phyloP scores from a whole-genome alignment of 1,140 invertebrate genomes.

The Zaprionus capensis region DNA sequence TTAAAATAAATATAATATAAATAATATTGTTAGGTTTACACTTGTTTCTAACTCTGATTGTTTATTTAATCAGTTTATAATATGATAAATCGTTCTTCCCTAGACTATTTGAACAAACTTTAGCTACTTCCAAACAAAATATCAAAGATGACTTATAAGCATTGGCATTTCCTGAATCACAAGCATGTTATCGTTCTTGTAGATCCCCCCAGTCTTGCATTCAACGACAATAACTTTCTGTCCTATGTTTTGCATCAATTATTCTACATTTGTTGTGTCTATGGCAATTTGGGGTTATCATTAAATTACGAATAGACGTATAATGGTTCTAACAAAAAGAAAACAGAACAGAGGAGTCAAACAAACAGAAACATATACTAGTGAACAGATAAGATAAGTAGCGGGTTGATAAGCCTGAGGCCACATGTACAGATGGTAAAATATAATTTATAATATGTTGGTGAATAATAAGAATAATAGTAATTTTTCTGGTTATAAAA shows the following conservation, averaged over 20 bases:
- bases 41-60: neutral
- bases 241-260: conserved; percentile 58
- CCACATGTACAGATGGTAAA: neutral
- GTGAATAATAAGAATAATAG: neutral
- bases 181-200: conserved; percentile 27
- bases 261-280: conserved; percentile 50
- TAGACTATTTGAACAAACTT: neutral
- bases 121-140: neutral
- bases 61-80: neutral
- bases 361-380: conserved; percentile 21
- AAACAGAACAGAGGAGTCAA: conserved; percentile 28
- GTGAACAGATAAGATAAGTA: conserved; percentile 55
- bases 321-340: conserved; percentile 48
- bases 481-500: neutral
- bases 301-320: conserved; percentile 43
- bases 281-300: conserved; percentile 49
- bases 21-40: neutral
- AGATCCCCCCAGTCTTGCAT: conserved; percentile 41
- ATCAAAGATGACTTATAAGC: conserved; percentile 33
- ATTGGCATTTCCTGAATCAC: conserved; percentile 54
- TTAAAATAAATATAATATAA: neutral
- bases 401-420: conserved; percentile 36
- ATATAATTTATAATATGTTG: conserved; percentile 9
- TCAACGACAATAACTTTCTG: neutral
- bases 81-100: neutral